A percentile compares a stretch with the other conserved stretches of the same genome.
Evolutionary conservation across 2,113 vertebrate species (phyloP).

Genomic region (Tachysurus vachellii): DNA sequence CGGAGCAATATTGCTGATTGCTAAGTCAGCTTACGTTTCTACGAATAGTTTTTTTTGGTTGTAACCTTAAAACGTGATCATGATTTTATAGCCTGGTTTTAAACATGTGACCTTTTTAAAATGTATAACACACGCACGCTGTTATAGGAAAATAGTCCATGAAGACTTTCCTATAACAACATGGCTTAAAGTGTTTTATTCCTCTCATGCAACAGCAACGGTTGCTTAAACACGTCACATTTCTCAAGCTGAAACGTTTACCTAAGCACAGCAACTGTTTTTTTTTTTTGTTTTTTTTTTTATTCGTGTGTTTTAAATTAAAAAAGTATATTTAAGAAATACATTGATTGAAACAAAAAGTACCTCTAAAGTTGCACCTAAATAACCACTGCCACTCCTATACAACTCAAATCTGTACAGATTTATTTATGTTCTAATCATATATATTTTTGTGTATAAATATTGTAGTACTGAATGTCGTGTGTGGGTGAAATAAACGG

Average conservation of each 20-base stretch:
- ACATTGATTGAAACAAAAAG: background rate
- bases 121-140: background rate
- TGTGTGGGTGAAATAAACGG: slow-evolving; percentile 14
- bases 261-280: too few species aligned
- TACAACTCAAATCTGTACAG: slow-evolving; percentile 1
- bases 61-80: background rate
- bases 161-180: background rate
- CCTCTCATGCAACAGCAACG: background rate
- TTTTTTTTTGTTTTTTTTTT: too few species aligned
- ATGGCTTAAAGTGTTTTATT: background rate
- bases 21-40: background rate
- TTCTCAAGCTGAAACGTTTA: too few species aligned
- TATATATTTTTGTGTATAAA: slow-evolving; percentile 17
- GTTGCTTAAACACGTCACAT: background rate
- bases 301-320: background rate
- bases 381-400: slow-evolving; percentile 8
- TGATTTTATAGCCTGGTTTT: background rate
- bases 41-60: background rate
- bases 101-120: background rate
- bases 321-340: background rate
- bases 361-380: background rate
- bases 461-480: slow-evolving; percentile 8
- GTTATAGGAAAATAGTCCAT: background rate
- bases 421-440: slow-evolving; percentile 30
- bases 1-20: background rate